Evolutionary conservation across 92 coral and sea anemone species (phyloP).

Genomic region (Ricordea florida): DNA sequence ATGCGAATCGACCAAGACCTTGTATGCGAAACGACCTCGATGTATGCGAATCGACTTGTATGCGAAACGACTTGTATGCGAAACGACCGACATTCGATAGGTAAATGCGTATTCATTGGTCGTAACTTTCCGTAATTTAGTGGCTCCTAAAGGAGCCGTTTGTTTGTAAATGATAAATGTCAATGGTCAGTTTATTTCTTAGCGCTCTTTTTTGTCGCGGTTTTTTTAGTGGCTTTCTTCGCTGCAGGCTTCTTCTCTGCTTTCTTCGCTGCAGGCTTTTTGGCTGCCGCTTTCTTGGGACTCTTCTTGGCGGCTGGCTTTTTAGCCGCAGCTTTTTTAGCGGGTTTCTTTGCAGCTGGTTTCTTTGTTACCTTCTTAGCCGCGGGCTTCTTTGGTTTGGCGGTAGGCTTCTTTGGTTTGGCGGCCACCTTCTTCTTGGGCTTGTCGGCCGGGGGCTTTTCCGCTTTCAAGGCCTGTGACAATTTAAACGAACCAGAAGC

Average conservation of each 20-base stretch:
- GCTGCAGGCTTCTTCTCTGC: not conserved
- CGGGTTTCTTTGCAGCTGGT: not conserved
- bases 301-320: not conserved
- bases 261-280: not conserved
- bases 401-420: not conserved
- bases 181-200: too few relatives aligned
- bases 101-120: too few relatives aligned
- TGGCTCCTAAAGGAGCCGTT: slow-evolving; percentile 81
- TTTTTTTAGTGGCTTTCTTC: too few relatives aligned
- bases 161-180: too few relatives aligned
- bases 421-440: not conserved
- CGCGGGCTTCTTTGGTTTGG: not conserved
- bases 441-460: not conserved
- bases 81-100: too few relatives aligned
- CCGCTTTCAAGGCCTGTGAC: not conserved
- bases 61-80: too few relatives aligned
- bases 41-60: too few relatives aligned
- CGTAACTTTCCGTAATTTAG: too few relatives aligned
- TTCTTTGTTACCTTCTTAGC: not conserved
- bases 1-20: too few relatives aligned
- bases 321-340: not conserved
- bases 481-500: not conserved
- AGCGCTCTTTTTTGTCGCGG: too few relatives aligned
- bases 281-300: not conserved
- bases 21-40: too few relatives aligned